Evolutionary conservation across 1,140 invertebrate genomes (phyloP), one percentile per base, ranked within the genome.

Genomic region (Apis dorsata): DNA sequence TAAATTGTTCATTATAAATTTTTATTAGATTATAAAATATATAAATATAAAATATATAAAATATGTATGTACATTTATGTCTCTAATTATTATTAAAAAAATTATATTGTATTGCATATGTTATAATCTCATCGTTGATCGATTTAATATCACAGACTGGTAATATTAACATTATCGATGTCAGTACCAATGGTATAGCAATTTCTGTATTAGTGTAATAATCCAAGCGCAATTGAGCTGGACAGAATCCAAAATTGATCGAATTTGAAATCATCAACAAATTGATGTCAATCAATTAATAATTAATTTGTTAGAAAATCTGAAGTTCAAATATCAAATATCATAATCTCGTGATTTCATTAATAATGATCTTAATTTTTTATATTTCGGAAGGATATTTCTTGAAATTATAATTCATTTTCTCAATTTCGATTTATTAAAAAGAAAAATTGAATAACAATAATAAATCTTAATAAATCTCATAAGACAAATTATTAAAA

Each of bases 101-200:
- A 55, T 77, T 77, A 53, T 44, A 28, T 19, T 24, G n/a, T 8
- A 28, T 59, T 9, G 51, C 44, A 19, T 13, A 51, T 12, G 21
- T 66, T 49, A 24, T 53, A 34, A 19, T 49, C 11, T 15, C 53
- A 60, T 57, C 28, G n/a, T 24, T 10, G 66, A 12, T 1, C 21
- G 68, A 79, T 65, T 65, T 57, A 72, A 21, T 17, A 28, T 15
- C n/a, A 19, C 19, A 10, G 69, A 55, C 9, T 51, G 62, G 51
- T 66, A 74, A 80, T 74, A 65, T 66, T 24, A 71, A 24, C 28
- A 51, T 81, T 81, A 81, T 81, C 51, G 79, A 72, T 81, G 60
- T 74, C 71, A 57, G 55, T 81, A 21, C 8, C 69, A 53, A 60
- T 44, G 15, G 49, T n/a, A 73, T 72, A 17, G 60, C 49, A n/a